phyloP scores from a whole-genome alignment of 2,797 vertebrate species.

The Gallirallus australis region DNA sequence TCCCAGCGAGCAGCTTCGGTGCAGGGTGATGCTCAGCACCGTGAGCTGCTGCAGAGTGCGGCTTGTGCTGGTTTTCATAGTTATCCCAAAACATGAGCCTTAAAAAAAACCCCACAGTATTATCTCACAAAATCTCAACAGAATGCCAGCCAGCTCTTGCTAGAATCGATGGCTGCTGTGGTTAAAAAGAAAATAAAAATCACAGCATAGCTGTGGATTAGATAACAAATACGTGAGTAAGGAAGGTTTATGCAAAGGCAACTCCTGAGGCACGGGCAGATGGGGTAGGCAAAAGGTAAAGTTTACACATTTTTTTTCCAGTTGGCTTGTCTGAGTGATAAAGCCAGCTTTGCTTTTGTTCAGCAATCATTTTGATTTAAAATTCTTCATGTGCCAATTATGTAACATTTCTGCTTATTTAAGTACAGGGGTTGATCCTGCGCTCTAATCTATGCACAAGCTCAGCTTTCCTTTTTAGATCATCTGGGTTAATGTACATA shows the following conservation, averaged over 20 bases:
- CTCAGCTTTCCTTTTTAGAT: constrained; percentile 13
- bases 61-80: neutral
- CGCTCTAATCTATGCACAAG: neutral
- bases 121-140: constrained; percentile 25
- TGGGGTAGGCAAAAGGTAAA: constrained; percentile 51
- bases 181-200: constrained; percentile 35
- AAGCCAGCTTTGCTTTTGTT: constrained; percentile 18
- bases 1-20: neutral
- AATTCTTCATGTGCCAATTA: neutral
- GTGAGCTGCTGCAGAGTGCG: neutral
- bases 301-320: constrained; percentile 49
- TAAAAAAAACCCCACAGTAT: neutral
- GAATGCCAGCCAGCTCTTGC: neutral
- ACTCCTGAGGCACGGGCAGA: neutral
- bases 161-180: neutral
- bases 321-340: constrained; percentile 11
- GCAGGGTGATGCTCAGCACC: fast-evolving
- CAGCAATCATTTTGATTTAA: neutral
- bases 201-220: neutral
- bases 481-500: constrained; percentile 19
- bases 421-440: neutral
- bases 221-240: neutral
- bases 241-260: constrained; percentile 17
- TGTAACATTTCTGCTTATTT: neutral
- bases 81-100: neutral